Conservation (phyloP, 2,797 vertebrate species). For the Poeciliopsis turneri region DNA sequence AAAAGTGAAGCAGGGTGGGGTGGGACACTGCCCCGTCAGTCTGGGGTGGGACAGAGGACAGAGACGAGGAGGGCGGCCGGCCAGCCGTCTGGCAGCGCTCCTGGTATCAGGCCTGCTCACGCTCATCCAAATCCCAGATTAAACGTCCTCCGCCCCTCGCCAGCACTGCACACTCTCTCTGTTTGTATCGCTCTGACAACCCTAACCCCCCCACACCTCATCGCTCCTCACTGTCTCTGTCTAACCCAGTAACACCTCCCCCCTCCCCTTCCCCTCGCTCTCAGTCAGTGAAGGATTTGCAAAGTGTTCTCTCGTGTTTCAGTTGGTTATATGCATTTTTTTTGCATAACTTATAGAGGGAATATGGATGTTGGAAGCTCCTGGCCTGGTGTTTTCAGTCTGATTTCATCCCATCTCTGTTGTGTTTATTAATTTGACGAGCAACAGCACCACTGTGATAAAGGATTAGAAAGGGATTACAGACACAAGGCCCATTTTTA, state of each 20-base stretch:
- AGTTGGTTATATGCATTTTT: conserved; percentile 11
- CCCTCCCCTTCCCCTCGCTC: background rate
- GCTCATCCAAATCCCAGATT: conserved; percentile 79
- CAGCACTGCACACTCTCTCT: conserved; percentile 29
- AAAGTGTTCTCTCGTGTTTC: conserved; percentile 5
- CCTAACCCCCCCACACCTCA: background rate
- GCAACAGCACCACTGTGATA: conserved; percentile 48
- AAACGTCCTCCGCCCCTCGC: conserved; percentile 55
- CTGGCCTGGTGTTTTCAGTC: background rate
- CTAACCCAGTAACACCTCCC: conserved; percentile 62
- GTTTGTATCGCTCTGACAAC: conserved; percentile 39
- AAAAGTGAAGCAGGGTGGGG: conserved; percentile 26
- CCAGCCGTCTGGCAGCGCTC: conserved; percentile 56
- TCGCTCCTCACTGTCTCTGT: conserved; percentile 46
- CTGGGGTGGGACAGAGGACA: conserved; percentile 1
- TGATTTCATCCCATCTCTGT: conserved; percentile 17
- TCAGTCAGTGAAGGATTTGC: conserved; percentile 5
- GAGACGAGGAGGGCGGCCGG: conserved; percentile 15
- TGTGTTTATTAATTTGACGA: conserved; percentile 62
- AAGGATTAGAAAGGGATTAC: conserved; percentile 73
- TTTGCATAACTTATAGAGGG: background rate
- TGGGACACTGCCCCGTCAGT: background rate
- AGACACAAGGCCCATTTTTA: conserved; percentile 64
- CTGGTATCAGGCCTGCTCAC: conserved; percentile 75
- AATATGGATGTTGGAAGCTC: conserved; percentile 6